Base-by-base conservation (phyloP, 2,113 vertebrate genomes). In the Triplophysa tibetana region DNA sequence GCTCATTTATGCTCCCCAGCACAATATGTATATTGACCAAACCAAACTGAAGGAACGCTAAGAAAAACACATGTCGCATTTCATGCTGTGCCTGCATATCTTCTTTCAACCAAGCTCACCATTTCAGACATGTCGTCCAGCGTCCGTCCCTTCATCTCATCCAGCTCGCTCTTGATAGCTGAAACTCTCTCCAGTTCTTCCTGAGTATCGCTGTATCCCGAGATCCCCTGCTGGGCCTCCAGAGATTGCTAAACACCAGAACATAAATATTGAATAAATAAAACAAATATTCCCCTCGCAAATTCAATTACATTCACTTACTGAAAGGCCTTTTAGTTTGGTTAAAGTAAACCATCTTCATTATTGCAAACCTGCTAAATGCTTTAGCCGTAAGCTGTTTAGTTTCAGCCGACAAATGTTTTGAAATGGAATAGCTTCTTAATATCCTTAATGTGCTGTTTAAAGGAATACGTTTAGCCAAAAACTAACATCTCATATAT, bases 111-210 rank as follows among this genome's bases (percentile, higher is more conserved):
- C 19, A n/a, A 16, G 62, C 84, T 94, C 88, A 99, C 98, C 97
- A 98, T 99, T 86, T 96, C 96, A 62, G 97, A 97, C 95, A 99
- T 99, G 89, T 94, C 94, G 10, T 96, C 96, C 80, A 98, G 89
- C 0, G 95, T 96, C 9, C 91, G 93, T n/a, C 95, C 96, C 85
- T 99, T 99, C 90, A 95, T 89, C 83, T 98, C 95, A 50, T 99
- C 97, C 75, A 98, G 91, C 83, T 98, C 97, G n/a, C 95, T 97
- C 89, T 98, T 99, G 62, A 97, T 92, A 61, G 96, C 94, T 0
- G 96, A 99, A 13, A 98, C 95, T 78, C 94, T 93, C 86, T 99
- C 96, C 60, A 99, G 89, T 80, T 98, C 97, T 81, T 99, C 97
- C 83, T 98, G 96, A 8, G 96, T 98, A 81, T 94, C 91, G 58